Evolutionary conservation across 2,797 vertebrate genomes (phyloP), one percentile per base, ranked within the genome.

Genomic region (Anabas testudineus): DNA sequence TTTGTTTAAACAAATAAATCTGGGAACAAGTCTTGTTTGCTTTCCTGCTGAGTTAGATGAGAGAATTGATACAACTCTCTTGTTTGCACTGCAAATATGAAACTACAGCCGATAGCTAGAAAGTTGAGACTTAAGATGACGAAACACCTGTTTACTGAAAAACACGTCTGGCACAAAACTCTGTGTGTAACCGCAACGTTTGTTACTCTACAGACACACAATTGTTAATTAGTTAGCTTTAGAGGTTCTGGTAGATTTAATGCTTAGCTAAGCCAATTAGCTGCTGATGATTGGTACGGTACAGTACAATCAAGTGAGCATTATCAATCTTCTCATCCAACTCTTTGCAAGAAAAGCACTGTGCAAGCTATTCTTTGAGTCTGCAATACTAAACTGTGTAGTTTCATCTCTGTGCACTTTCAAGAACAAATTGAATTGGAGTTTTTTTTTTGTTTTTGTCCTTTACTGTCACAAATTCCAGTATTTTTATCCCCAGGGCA

Each of bases 401-500:
- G 47, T 55, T 45, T 26, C 22, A 39, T 41, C 56, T 34, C 10
- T 34, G 28, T 22, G 12, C 34, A 10, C 49, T 14, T 14, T 13
- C 10, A 37, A 34, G 34, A 34, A 28, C 26, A 28, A 34, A 34
- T 10, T 7, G n/a, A n/a, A n/a, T n/a, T 28, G 26, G 32, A 32
- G 34, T 8, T 34, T 34, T 34, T 34, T 28, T 28, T 34, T 30
- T 30, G 28, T 30, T 13, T 1, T n/a, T n/a, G n/a, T n/a, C n/a
- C n/a, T n/a, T n/a, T n/a, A 78, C 43, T 16, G 22, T 28, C 39
- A 67, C 78, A 75, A 78, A 86, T 72, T 74, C 57, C 49, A 59
- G 58, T 70, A 55, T 42, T 3, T 30, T 7, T 28, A 28, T 5
- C 5, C 28, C 7, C 28, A 6, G 28, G 28, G 7, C 34, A 36